Evolutionary conservation across 2,797 vertebrate species (phyloP), one percentile per base, ranked within the genome.

Genomic region (Chromis chromis): DNA sequence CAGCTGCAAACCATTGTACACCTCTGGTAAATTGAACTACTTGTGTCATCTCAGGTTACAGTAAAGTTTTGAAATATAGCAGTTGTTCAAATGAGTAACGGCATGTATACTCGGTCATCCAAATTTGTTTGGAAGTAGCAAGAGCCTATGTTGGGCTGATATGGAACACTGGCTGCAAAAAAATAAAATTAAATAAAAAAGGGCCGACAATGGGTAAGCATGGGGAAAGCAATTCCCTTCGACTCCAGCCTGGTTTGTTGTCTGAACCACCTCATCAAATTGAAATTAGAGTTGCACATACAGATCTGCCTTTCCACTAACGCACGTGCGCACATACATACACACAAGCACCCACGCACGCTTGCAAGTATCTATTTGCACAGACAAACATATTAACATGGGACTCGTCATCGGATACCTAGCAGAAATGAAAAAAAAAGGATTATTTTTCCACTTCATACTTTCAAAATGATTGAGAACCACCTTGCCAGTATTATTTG

Each of bases 81-180:
- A 78, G 67, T 86, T 84, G 84, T 83, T 88, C 81, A 85, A 81
- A 87, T 54, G 84, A 70, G 27, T 70, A 81, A 86, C 71, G 78
- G 74, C 71, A 78, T 74, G 63, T 83, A 83, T 81, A 85, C 76
- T 78, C 61, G 79, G 69, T 62, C 69, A 86, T 81, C 67, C 77
- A 76, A 78, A 82, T 61, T 49, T 40, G 71, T 83, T 82, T 58
- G 70, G 77, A 87, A 82, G 79, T 83, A 88, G 78, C 83, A 72
- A 89, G 68, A 76, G 61, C 64, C 76, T 76, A 22, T 77, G 54
- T 78, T 46, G 74, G 74, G 36, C 56, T 65, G 74, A 77, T 74
- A 78, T 79, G 65, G 49, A 84, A 70, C 78, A 70, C 48, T 64
- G 63, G 68, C 62, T 78, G 65, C 6, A 17, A 46, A 7, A 46